phyloP scores from a whole-genome alignment of 2,797 vertebrate species.

The Danio choprae region DNA sequence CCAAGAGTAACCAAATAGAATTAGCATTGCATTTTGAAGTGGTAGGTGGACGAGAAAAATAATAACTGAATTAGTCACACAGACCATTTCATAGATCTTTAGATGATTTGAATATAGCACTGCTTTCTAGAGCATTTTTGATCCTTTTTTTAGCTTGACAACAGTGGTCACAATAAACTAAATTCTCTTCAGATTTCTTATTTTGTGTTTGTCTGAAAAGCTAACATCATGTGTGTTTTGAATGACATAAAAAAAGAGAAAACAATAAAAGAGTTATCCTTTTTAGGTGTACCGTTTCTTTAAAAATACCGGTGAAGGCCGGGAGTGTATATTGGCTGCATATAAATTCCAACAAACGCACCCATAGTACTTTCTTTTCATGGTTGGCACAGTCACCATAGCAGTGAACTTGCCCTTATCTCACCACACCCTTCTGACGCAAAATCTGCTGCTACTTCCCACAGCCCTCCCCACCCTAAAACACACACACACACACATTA shows the following conservation, averaged over 20 bases:
- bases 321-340: background rate
- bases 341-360: conserved; percentile 40
- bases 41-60: background rate
- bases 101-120: background rate
- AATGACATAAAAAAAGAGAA: background rate
- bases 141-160: background rate
- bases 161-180: background rate
- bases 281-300: background rate
- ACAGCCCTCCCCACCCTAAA: conserved; percentile 65
- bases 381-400: conserved; percentile 62
- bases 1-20: background rate
- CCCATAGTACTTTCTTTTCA: conserved; percentile 73
- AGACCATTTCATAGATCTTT: background rate
- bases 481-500: conserved; percentile 36
- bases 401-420: conserved; percentile 73
- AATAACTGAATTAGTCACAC: background rate
- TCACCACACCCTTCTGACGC: conserved; percentile 79
- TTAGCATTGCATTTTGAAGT: background rate
- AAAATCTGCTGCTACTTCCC: conserved; percentile 68
- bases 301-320: background rate
- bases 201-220: background rate
- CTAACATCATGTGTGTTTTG: background rate
- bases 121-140: background rate
- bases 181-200: background rate
- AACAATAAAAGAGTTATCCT: background rate